A percentile compares a stretch with the other conserved stretches of the same genome.
Conservation (phyloP, 2,888 invertebrate genomes). For the Folsomia candida region DNA sequence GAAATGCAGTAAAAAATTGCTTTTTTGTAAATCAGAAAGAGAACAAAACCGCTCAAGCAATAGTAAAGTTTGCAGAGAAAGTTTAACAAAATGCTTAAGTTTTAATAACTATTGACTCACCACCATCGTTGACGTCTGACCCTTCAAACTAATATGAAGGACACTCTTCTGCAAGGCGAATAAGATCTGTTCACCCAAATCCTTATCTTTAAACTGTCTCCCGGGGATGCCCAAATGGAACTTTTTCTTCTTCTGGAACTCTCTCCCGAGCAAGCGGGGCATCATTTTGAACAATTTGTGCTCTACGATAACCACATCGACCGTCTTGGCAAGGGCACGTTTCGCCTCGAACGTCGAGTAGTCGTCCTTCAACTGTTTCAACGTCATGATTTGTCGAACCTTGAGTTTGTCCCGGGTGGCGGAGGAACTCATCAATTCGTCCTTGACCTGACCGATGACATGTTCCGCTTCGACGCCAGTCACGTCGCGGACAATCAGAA, state of each 20-base stretch:
- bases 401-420: conserved; percentile 29
- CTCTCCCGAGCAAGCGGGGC: conserved; percentile 42
- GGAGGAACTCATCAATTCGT: conserved; percentile 24
- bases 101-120: conserved; percentile 26
- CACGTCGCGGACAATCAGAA: conserved; percentile 45
- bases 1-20: conserved; percentile 15
- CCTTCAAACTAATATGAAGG: conserved; percentile 39
- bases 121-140: conserved; percentile 36
- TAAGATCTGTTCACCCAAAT: conserved; percentile 35
- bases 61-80: too few species aligned
- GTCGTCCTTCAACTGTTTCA: conserved; percentile 45
- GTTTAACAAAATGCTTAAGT: too few species aligned
- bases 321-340: conserved; percentile 37
- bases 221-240: conserved; percentile 40
- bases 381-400: conserved; percentile 45
- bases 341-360: conserved; percentile 45
- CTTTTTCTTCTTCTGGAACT: conserved; percentile 46
- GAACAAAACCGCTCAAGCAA: not conserved
- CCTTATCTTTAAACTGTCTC: conserved; percentile 20
- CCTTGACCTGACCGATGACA: conserved; percentile 38
- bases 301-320: conserved; percentile 43
- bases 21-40: too few species aligned
- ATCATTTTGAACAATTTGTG: conserved; percentile 38
- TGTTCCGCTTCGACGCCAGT: conserved; percentile 39
- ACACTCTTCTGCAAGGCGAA: conserved; percentile 42